A percentile compares a stretch with the other conserved stretches of the same genome.
Evolutionary conservation across 2,797 vertebrate genomes (phyloP).

Genomic region (Triplophysa yarkandensis): DNA sequence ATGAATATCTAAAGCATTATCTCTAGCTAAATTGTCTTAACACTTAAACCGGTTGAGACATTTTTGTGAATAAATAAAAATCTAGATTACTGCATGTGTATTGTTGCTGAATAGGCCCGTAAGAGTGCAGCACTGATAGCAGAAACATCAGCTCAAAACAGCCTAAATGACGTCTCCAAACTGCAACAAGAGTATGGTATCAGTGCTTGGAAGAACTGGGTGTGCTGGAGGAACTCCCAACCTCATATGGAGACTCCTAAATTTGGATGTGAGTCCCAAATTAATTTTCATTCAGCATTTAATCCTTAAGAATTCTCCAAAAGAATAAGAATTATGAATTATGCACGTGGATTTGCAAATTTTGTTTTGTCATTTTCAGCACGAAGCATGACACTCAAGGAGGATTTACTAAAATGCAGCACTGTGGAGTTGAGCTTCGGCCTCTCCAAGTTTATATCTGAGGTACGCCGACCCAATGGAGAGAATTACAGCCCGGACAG

Average conservation of each 20-base stretch:
- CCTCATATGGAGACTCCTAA: constrained; percentile 85
- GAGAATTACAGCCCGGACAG: constrained; percentile 90
- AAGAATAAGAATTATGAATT: background rate
- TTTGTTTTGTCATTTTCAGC: constrained; percentile 66
- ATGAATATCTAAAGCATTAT: constrained; percentile 53
- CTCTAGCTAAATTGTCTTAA: background rate
- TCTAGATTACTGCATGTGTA: background rate
- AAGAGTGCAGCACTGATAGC: constrained; percentile 76
- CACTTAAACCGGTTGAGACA: background rate
- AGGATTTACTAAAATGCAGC: constrained; percentile 90
- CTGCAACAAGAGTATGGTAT: constrained; percentile 91
- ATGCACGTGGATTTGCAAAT: no score
- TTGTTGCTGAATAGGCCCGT: constrained; percentile 66
- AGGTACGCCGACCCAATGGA: constrained; percentile 89
- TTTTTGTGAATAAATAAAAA: background rate
- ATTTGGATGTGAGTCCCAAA: constrained; percentile 79
- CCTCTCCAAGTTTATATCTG: constrained; percentile 90
- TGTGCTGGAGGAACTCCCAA: constrained; percentile 88
- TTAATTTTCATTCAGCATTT: background rate
- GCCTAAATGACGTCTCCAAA: constrained; percentile 61
- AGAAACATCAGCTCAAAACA: constrained; percentile 36
- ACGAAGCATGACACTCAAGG: constrained; percentile 85
- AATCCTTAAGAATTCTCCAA: background rate
- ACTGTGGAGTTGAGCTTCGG: constrained; percentile 94
- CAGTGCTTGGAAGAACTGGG: constrained; percentile 94